A percentile compares a stretch with the other conserved stretches of the same genome.
Conservation (phyloP, 1,140 invertebrate species). For the Sycophila sp. region DNA sequence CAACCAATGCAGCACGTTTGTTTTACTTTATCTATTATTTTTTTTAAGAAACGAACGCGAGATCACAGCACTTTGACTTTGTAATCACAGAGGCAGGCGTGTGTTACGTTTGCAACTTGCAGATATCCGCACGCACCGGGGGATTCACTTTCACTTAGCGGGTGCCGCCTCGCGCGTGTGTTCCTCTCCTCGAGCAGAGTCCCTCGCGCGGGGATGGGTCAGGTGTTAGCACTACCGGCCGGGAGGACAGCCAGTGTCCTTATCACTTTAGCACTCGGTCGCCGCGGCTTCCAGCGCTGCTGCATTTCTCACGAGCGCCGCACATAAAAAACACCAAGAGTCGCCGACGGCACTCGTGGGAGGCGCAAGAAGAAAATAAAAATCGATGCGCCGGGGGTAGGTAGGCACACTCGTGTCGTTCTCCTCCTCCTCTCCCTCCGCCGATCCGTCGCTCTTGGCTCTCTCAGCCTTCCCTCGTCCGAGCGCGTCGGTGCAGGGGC, state of each 20-base stretch:
- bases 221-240: constrained; percentile 4
- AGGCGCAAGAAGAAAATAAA: not conserved
- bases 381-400: too few species aligned
- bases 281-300: constrained; percentile 33
- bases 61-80: constrained; percentile 25
- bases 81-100: constrained; percentile 7
- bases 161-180: too few species aligned
- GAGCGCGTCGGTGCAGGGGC: not conserved
- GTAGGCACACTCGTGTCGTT: too few species aligned
- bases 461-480: not conserved
- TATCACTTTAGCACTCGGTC: constrained; percentile 18
- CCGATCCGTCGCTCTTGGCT: not conserved
- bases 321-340: constrained; percentile 17
- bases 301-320: constrained; percentile 33
- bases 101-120: not conserved
- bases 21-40: too few species aligned
- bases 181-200: too few species aligned
- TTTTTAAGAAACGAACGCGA: too few species aligned
- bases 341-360: too few species aligned
- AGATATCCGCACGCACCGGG: constrained; percentile 12
- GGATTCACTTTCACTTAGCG: constrained; percentile 23
- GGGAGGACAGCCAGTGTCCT: not conserved
- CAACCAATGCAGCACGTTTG: not conserved
- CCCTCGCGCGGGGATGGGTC: too few species aligned
- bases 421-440: not conserved